phyloP scores from a whole-genome alignment of 2,113 vertebrate genomes.

The Pteronura brasiliensis region DNA sequence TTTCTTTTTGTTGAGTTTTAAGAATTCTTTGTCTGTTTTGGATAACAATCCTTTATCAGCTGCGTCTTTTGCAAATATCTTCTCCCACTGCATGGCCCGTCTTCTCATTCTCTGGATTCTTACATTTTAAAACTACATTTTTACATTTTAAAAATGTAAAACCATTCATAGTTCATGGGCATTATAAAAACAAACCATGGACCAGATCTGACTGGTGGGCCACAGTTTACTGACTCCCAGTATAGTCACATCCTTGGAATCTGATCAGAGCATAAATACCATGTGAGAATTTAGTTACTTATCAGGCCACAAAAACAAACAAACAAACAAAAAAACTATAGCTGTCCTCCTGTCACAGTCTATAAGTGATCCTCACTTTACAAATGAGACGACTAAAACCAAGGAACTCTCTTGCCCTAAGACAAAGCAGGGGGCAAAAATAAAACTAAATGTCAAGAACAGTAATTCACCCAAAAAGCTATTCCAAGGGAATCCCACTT shows the following conservation, averaged over 20 bases:
- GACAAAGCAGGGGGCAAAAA: neutral
- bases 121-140: neutral
- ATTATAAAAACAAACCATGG: neutral
- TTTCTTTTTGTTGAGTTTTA: neutral
- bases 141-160: neutral
- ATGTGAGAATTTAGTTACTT: neutral
- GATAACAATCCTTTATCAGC: neutral
- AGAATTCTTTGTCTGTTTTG: neutral
- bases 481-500: neutral
- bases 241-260: neutral
- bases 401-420: neutral
- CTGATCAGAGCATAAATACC: neutral
- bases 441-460: neutral
- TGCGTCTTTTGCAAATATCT: slow-evolving; percentile 7
- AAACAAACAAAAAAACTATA: neutral
- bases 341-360: neutral
- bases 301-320: neutral
- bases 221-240: neutral
- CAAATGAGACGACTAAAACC: neutral
- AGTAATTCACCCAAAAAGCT: neutral
- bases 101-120: neutral
- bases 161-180: neutral
- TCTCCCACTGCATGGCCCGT: neutral
- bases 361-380: neutral
- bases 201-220: neutral